Evolutionary conservation across 2,113 vertebrate species (phyloP).

Genomic region (Antigone vipio): DNA sequence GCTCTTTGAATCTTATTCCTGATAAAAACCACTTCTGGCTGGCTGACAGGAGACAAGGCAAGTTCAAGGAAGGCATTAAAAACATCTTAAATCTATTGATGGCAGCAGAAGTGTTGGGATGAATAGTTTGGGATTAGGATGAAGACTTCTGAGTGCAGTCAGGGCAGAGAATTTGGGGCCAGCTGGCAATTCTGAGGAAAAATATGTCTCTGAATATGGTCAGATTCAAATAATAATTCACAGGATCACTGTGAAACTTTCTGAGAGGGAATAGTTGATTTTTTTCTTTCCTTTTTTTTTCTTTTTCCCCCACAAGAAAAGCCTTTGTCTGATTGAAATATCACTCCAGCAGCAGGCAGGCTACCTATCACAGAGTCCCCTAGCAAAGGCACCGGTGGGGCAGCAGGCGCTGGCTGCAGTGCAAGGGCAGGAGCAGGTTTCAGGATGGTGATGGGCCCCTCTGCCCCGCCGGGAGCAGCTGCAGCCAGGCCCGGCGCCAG

Average conservation of each 20-base stretch:
- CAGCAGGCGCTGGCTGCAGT: background rate
- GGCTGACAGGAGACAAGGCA: conserved; percentile 78
- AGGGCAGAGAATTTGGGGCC: conserved; percentile 27
- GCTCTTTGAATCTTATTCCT: conserved; percentile 80
- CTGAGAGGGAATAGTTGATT: background rate
- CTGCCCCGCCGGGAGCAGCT: background rate
- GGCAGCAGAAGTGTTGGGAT: conserved; percentile 70
- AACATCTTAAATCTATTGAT: conserved; percentile 75
- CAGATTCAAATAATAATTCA: conserved; percentile 22
- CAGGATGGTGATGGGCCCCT: background rate
- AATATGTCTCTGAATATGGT: conserved; percentile 19
- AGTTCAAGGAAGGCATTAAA: conserved; percentile 78
- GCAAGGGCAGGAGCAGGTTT: background rate
- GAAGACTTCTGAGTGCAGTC: conserved; percentile 54
- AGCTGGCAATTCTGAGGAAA: conserved; percentile 12
- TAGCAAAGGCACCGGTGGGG: background rate
- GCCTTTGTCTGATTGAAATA: background rate
- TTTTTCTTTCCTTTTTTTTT: background rate
- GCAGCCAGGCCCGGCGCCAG: background rate
- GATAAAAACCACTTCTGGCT: conserved; percentile 78
- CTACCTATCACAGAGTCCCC: background rate
- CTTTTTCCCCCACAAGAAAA: fast-evolving
- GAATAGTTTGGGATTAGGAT: conserved; percentile 71
- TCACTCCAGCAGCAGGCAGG: background rate
- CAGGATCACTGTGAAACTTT: background rate